Conservation (phyloP, 1,140 invertebrate genomes). For the Pseudomyrmex dendroicus region DNA sequence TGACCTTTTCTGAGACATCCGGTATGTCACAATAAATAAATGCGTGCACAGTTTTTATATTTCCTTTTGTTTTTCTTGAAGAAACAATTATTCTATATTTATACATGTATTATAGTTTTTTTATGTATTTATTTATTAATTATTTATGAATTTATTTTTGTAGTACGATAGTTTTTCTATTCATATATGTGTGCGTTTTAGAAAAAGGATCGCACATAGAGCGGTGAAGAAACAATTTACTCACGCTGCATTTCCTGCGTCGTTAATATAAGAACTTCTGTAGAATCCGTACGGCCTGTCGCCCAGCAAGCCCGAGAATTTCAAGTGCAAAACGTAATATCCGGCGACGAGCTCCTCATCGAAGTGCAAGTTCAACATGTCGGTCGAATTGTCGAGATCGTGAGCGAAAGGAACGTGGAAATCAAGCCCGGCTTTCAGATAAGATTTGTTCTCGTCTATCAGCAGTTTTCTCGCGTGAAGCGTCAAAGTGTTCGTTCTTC, state of each 20-base stretch:
- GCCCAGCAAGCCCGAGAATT: constrained; percentile 13
- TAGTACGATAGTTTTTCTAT: background rate
- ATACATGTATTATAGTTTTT: background rate
- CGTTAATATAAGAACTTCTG: constrained; percentile 76
- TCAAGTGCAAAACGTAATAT: constrained; percentile 36
- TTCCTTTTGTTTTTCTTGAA: no score
- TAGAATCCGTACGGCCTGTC: constrained; percentile 35
- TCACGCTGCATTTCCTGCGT: constrained; percentile 55
- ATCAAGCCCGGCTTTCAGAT: background rate
- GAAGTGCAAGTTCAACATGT: constrained; percentile 45
- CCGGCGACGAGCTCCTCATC: background rate
- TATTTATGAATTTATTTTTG: background rate
- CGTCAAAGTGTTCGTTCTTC: constrained; percentile 56
- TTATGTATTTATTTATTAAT: no score
- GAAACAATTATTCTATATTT: background rate
- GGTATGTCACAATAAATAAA: no score
- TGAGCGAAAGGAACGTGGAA: constrained; percentile 21
- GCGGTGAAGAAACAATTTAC: background rate
- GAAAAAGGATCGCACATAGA: no score
- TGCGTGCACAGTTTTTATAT: no score
- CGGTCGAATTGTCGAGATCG: constrained; percentile 30
- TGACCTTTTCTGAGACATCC: no score
- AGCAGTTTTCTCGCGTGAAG: constrained; percentile 47
- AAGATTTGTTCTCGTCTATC: constrained; percentile 13
- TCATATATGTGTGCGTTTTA: background rate